A percentile compares a stretch with the other conserved stretches of the same genome.
These are phyloP conservation scores for Aphaenogaster rudis DNA, from an alignment of 1,140 invertebrate genomes.

Conservation along the genomic window DNA sequence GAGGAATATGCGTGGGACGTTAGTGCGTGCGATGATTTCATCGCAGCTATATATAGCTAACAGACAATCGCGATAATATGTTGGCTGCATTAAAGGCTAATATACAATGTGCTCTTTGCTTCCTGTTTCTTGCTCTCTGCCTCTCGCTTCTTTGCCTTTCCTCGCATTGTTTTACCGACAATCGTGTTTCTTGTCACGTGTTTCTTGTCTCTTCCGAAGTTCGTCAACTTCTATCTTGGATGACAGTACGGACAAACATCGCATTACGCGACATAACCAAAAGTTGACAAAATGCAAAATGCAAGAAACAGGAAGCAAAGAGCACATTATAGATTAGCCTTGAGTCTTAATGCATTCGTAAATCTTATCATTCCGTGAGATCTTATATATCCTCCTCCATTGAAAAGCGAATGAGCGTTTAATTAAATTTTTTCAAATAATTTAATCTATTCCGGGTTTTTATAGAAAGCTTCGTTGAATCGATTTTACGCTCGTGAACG, in stretches of 20 bases:
- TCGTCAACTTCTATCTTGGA: too few relatives aligned
- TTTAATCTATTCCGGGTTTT: not conserved
- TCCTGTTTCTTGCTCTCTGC: too few relatives aligned
- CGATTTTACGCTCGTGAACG: not conserved
- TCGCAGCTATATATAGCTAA: not conserved
- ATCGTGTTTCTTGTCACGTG: too few relatives aligned
- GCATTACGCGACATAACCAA: too few relatives aligned
- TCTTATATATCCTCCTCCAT: not conserved
- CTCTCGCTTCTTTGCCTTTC: too few relatives aligned
- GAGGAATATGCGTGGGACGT: not conserved
- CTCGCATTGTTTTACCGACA: too few relatives aligned
- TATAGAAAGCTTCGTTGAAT: not conserved
- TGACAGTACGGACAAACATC: too few relatives aligned
- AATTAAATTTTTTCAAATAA: not conserved
- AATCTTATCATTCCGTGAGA: not conserved
- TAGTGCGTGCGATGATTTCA: not conserved
- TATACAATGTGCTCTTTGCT: too few relatives aligned
- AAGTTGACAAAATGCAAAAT: too few relatives aligned
- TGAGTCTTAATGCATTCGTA: not conserved
- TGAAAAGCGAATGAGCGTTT: not conserved
- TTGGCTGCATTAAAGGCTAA: not conserved
- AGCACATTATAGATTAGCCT: too few relatives aligned
- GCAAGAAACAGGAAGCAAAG: too few relatives aligned
- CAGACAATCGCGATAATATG: not conserved
- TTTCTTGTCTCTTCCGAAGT: too few relatives aligned